Percentiles rank a stretch among this genome's conserved stretches.
Evolutionary conservation across 2,797 vertebrate genomes (phyloP).

Genomic region (Sebastes minor): DNA sequence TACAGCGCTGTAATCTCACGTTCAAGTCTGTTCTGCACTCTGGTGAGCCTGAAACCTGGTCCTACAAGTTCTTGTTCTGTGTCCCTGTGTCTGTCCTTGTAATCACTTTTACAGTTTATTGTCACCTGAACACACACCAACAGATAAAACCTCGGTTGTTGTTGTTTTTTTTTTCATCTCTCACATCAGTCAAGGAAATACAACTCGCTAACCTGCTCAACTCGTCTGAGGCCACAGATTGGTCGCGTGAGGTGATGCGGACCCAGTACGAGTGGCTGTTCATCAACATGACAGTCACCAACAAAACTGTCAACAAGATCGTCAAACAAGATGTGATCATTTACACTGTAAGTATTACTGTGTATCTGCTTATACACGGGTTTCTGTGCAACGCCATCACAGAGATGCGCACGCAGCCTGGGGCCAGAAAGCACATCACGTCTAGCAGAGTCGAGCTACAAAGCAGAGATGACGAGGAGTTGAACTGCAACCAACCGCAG

Average conservation of each 20-base stretch:
- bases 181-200: conserved; percentile 15
- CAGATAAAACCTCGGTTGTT: not conserved
- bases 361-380: too few species aligned
- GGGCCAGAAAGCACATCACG: too few species aligned
- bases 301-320: not conserved
- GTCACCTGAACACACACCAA: not conserved
- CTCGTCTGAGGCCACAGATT: conserved; percentile 34
- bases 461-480: too few species aligned
- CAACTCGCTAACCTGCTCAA: conserved; percentile 17
- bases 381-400: too few species aligned
- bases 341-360: conserved; percentile 55
- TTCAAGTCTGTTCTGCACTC: conserved; percentile 55
- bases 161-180: not conserved
- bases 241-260: conserved; percentile 42
- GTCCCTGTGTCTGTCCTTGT: too few species aligned
- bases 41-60: conserved; percentile 18
- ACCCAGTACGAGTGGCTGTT: conserved; percentile 72
- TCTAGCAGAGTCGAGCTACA: too few species aligned
- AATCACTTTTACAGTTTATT: not conserved
- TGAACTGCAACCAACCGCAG: too few species aligned
- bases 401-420: too few species aligned
- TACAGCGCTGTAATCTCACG: conserved; percentile 64
- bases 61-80: not conserved
- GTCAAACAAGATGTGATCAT: conserved; percentile 42
- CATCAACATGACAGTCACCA: conserved; percentile 47